Evolutionary conservation across 2,113 vertebrate species (phyloP).

Genomic region (Scomber scombrus): DNA sequence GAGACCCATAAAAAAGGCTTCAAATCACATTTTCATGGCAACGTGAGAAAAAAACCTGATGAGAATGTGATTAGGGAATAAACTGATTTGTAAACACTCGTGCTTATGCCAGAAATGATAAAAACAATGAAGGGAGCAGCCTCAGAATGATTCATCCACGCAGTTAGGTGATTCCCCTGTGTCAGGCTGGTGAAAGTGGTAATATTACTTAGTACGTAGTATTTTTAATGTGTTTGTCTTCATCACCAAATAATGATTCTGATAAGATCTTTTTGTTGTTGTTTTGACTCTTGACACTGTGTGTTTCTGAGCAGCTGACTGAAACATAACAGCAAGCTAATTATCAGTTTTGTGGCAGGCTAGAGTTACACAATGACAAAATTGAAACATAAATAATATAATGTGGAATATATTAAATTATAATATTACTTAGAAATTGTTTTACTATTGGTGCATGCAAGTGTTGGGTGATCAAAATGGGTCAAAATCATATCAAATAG

Average conservation of each 20-base stretch:
- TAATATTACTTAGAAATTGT: background rate
- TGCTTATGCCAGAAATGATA: conserved; percentile 1
- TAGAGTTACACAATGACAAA: background rate
- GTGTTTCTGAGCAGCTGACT: background rate
- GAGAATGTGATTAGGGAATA: conserved; percentile 22
- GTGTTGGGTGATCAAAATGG: too few relatives aligned
- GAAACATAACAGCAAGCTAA: background rate
- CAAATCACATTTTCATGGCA: conserved; percentile 3
- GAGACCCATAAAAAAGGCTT: background rate
- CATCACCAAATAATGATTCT: background rate
- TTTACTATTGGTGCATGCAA: background rate
- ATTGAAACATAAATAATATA: background rate
- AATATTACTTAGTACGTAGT: background rate
- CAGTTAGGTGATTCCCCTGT: conserved; percentile 8
- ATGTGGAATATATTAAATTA: too few relatives aligned
- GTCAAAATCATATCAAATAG: too few relatives aligned
- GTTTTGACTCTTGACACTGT: background rate
- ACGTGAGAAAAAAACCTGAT: conserved; percentile 19
- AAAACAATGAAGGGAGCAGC: conserved; percentile 13
- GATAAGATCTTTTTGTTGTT: too few relatives aligned
- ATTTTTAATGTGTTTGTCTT: background rate
- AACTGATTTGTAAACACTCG: conserved; percentile 6
- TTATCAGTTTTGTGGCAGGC: too few relatives aligned
- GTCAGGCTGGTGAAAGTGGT: conserved; percentile 18
- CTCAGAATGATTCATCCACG: conserved; percentile 16